Conservation (phyloP, 2,113 vertebrate genomes). For the Ascaphus truei region DNA sequence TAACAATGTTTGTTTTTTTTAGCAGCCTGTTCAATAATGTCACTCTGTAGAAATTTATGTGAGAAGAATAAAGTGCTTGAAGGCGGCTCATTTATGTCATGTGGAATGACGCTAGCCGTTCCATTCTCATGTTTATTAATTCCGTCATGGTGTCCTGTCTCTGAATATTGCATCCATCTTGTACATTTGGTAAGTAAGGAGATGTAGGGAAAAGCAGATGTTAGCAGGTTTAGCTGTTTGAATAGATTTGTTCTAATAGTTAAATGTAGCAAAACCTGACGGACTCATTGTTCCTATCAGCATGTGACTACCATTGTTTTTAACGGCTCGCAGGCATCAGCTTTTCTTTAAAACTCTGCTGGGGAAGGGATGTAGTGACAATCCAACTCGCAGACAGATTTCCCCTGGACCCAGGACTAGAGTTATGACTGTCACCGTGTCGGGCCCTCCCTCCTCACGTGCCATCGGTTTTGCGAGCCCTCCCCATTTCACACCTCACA, state of each 20-base stretch:
- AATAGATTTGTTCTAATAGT: neutral
- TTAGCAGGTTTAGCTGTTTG: neutral
- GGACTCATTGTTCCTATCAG: neutral
- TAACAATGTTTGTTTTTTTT: conserved; percentile 78
- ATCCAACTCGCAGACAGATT: too few species aligned
- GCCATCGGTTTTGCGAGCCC: too few species aligned
- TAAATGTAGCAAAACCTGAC: neutral
- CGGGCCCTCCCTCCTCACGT: too few species aligned
- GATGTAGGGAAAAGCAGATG: neutral
- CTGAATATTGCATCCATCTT: neutral
- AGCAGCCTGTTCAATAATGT: conserved; percentile 72
- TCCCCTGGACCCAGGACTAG: too few species aligned
- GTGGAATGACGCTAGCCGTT: conserved; percentile 62
- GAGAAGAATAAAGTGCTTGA: conserved; percentile 68
- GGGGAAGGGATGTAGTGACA: too few species aligned
- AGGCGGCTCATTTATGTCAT: conserved; percentile 65
- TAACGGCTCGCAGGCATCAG: too few species aligned
- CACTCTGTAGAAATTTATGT: conserved; percentile 70
- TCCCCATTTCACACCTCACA: too few species aligned
- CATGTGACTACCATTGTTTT: neutral
- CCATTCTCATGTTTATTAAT: conserved; percentile 69
- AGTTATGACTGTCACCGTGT: too few species aligned
- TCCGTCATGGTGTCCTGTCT: conserved; percentile 17
- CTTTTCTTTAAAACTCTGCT: too few species aligned
- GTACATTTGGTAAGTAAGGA: neutral